Percentiles rank a stretch among this genome's conserved stretches.
phyloP scores from a whole-genome alignment of 2,113 vertebrate genomes.

The human region DNA sequence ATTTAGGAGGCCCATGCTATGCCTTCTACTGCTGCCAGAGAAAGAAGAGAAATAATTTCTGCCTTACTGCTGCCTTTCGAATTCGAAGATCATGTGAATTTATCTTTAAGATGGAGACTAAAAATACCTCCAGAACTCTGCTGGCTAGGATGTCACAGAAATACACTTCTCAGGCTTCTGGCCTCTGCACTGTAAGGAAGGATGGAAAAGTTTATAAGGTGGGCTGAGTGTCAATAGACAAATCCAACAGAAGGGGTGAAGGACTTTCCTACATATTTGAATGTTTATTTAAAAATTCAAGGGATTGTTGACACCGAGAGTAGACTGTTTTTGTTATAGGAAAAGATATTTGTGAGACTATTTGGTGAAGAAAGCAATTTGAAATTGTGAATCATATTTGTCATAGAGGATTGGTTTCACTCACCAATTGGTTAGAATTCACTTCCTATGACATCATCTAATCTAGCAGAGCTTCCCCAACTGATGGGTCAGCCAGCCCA shows the following conservation, averaged over 20 bases:
- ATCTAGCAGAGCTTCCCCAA: neutral
- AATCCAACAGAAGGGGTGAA: neutral
- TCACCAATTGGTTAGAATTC: neutral
- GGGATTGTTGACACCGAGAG: neutral
- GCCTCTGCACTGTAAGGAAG: neutral
- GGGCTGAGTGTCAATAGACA: neutral
- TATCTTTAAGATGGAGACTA: neutral
- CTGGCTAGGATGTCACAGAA: neutral
- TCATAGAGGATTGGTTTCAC: neutral
- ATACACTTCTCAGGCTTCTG: neutral
- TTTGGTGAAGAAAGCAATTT: neutral
- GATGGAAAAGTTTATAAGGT: neutral
- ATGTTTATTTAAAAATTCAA: slow-evolving; percentile 28
- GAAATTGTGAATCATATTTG: neutral
- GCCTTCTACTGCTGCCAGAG: neutral
- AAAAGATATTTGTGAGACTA: neutral
- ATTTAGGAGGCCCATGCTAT: neutral
- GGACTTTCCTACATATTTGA: neutral
- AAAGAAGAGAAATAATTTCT: neutral
- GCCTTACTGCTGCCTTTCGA: neutral
- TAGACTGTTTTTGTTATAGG: neutral
- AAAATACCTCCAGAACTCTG: neutral
- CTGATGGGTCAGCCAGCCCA: neutral
- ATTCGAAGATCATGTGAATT: neutral
- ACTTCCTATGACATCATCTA: neutral